Percentiles rank a stretch among this genome's conserved stretches.
Conservation (phyloP, 2,113 vertebrate genomes). For the Progne subis region DNA sequence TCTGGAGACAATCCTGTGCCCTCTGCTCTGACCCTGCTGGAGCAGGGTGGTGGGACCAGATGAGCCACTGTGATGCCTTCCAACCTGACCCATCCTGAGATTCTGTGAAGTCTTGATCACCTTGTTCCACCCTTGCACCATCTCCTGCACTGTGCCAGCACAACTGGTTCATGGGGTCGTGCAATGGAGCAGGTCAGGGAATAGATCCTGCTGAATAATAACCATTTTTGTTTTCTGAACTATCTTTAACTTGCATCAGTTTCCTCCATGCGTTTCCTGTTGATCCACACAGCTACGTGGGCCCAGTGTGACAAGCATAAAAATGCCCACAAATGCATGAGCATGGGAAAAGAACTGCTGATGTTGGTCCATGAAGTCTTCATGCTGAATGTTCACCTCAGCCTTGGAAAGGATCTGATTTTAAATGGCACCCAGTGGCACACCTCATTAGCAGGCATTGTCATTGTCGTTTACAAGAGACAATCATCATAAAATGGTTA, state of each 20-base stretch:
- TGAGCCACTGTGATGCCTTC: background rate
- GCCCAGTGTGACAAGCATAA: background rate
- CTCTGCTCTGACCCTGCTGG: background rate
- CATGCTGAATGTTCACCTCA: background rate
- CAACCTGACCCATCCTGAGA: background rate
- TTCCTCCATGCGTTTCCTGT: constrained; percentile 19
- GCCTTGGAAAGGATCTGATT: background rate
- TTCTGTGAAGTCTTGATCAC: background rate
- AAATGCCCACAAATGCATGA: background rate
- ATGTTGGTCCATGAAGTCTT: background rate
- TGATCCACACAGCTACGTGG: rapidly evolving
- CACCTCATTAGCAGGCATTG: background rate
- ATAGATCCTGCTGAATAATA: background rate
- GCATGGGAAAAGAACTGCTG: background rate
- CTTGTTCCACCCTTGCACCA: background rate
- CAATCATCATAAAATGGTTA: background rate
- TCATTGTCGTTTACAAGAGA: background rate
- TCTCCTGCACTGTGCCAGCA: background rate
- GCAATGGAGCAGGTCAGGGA: background rate
- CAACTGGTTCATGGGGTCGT: background rate
- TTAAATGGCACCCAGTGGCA: background rate
- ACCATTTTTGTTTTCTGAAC: constrained; percentile 10
- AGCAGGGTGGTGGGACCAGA: background rate
- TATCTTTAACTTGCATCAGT: background rate
- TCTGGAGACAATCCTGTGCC: background rate